A percentile compares a stretch with the other conserved stretches of the same genome.
Evolutionary conservation across 2,797 vertebrate species (phyloP).

Genomic region (Menidia menidia): DNA sequence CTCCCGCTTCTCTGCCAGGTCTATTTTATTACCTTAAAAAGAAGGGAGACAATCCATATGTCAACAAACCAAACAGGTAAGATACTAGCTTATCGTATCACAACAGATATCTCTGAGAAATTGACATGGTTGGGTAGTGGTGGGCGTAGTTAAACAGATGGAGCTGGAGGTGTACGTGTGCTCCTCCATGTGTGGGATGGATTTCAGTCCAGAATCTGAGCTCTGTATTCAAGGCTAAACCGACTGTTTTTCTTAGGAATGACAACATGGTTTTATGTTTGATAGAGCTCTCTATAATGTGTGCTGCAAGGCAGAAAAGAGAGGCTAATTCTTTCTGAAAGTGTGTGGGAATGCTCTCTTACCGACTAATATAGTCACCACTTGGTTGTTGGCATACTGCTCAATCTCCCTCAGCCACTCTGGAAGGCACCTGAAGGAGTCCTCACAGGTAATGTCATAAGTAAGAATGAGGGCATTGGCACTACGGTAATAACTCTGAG

Average conservation of each 20-base stretch:
- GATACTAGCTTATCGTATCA: constrained; percentile 5
- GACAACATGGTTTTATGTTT: constrained; percentile 13
- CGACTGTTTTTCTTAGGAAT: background rate
- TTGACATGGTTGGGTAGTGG: constrained; percentile 8
- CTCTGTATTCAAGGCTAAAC: constrained; percentile 9
- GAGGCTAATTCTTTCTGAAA: background rate
- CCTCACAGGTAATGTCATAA: constrained; percentile 99
- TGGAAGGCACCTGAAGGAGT: constrained; percentile 98
- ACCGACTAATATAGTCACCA: constrained; percentile 99
- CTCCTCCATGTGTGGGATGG: constrained; percentile 27
- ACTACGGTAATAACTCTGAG: constrained; percentile 99
- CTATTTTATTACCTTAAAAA: constrained; percentile 95
- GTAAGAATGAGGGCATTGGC: constrained; percentile 98
- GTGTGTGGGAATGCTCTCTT: constrained; percentile 62
- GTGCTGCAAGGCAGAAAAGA: constrained; percentile 1
- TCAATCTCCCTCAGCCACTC: constrained; percentile 99
- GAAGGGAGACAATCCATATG: background rate
- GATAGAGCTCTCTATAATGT: constrained; percentile 11
- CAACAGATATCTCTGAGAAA: background rate
- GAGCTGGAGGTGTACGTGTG: constrained; percentile 29
- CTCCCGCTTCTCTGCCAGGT: constrained; percentile 95
- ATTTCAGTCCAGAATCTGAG: constrained; percentile 15
- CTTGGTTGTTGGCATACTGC: constrained; percentile 98
- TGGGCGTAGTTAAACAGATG: constrained; percentile 39
- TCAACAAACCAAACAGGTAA: background rate